Base-by-base conservation (phyloP, 2,113 vertebrate genomes). In the western clawed frog (Xenopus tropicalis) region DNA sequence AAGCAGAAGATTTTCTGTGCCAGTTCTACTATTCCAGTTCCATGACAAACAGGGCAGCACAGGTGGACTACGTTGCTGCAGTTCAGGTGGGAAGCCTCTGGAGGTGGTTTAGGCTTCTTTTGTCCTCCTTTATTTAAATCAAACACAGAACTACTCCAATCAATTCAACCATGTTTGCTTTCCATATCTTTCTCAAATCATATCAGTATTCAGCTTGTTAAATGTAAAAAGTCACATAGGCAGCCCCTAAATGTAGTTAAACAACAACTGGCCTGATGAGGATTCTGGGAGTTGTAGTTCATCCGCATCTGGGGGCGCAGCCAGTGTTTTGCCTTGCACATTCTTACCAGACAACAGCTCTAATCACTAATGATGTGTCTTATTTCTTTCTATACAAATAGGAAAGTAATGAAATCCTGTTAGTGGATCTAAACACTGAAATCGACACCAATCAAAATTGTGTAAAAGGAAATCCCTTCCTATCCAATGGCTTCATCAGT, bases 341-440 rank as follows among this genome's bases (percentile, higher is more conserved):
- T 65, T 8, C 42, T 21, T 12, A 63, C 11, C 25, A 44, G 17
- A 20, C 11, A 16, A 48, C 37, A 20, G 44, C 19, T 43, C 12
- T 20, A 6, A 14, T 56, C 13, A 11, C 48, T 76, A 69, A 76
- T 19, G 11, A 61, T 72, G 83, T 76, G 65, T 84, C 74, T 86
- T 81, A 80, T 89, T 85, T 88, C 81, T 88, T 87, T 85, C 86
- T 82, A 81, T 86, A 90, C 83, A 88, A 91, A 90, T 91, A 97
- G 95, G 94, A 93, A 80, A 87, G 86, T 91, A 95, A 95, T 90
- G 94, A 94, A 83, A 90, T 94, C 88, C 92, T 95, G 78, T 95
- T 98, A 94, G 91, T 98, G 95, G 96, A 97, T 86, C 89, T 98
- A 89, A 92, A 94, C 81, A 89, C 92, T 91, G 94, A 95, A 90